phyloP scores from a whole-genome alignment of 2,888 invertebrate genomes.

The Tubulanus polymorphus region DNA sequence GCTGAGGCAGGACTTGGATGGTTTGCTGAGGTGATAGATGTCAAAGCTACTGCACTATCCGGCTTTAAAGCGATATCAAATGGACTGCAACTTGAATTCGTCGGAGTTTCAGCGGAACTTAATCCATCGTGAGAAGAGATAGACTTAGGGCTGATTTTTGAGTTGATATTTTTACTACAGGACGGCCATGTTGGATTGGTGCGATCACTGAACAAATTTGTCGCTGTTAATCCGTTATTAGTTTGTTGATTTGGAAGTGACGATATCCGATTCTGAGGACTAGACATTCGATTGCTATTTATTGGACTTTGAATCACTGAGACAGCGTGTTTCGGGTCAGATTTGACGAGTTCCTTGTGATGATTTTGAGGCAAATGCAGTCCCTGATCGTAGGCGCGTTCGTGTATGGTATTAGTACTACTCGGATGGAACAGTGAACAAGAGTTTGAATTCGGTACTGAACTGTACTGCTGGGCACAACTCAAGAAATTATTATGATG shows the following conservation, averaged over 20 bases:
- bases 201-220: too few relatives aligned
- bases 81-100: background rate
- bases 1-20: conserved; percentile 33
- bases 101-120: background rate
- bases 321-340: background rate
- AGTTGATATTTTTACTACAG: background rate
- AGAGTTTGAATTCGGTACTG: background rate
- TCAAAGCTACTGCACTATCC: conserved; percentile 1
- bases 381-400: background rate
- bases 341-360: background rate
- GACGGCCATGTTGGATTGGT: conserved; percentile 1
- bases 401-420: background rate
- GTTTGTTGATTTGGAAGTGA: background rate
- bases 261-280: background rate
- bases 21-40: conserved; percentile 12
- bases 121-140: background rate
- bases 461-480: background rate
- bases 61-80: conserved; percentile 1
- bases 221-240: background rate
- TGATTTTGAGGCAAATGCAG: too few relatives aligned
- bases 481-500: background rate
- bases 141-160: background rate
- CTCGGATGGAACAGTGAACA: conserved; percentile 2
- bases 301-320: conserved; percentile 1
- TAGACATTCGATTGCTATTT: background rate